A percentile compares a stretch with the other conserved stretches of the same genome.
These are phyloP conservation scores for Drosophila mettleri DNA, from an alignment of 2,888 invertebrate genomes.

Conservation along the genomic window DNA sequence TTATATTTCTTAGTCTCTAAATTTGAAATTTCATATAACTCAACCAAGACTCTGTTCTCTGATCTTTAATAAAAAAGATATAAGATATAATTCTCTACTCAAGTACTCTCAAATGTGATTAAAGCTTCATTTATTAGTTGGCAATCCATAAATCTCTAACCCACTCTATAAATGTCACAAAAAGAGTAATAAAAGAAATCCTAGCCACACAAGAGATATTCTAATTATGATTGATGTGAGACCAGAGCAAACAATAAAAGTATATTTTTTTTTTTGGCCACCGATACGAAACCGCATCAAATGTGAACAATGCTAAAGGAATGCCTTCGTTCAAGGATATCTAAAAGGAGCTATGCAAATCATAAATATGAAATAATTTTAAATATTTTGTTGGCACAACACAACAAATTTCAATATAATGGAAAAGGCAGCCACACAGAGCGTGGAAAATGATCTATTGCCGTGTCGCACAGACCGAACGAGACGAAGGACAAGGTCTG, in stretches of 20 bases:
- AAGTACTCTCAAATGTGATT: neutral
- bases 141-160: neutral
- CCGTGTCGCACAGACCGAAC: constrained; percentile 36
- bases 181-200: neutral
- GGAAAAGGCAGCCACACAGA: constrained; percentile 45
- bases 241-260: constrained; percentile 11
- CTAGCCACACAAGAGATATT: constrained; percentile 53
- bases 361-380: constrained; percentile 77
- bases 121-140: neutral
- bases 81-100: neutral
- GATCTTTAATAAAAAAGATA: neutral
- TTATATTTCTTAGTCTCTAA: too few relatives aligned
- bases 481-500: constrained; percentile 56
- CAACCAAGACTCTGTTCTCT: neutral
- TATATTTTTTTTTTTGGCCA: constrained; percentile 14
- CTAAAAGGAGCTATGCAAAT: constrained; percentile 64
- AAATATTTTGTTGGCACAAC: constrained; percentile 82
- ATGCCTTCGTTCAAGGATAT: neutral
- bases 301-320: constrained; percentile 51
- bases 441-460: constrained; percentile 79
- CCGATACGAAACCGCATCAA: constrained; percentile 74
- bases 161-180: constrained; percentile 11
- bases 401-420: constrained; percentile 80
- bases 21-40: too few relatives aligned
- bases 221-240: constrained; percentile 80